Evolutionary conservation across 2,888 invertebrate genomes (phyloP), one percentile per base, ranked within the genome.

Genomic region (Chalcosyrphus nemorum): DNA sequence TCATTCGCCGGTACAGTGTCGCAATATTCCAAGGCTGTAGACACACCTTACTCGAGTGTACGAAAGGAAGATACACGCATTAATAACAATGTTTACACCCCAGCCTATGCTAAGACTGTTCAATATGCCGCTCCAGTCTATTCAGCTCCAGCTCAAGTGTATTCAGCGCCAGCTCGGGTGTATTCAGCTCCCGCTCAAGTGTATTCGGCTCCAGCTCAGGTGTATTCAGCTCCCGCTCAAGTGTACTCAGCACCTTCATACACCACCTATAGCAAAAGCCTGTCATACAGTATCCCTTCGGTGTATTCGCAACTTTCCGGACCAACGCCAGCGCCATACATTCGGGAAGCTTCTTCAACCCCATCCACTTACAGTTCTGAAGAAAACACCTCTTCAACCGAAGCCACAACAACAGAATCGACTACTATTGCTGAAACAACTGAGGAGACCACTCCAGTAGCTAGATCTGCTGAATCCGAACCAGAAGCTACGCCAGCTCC

Each of bases 21-120:
- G 43, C 92, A 92, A 87, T 92, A 92, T 90, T 92, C 92, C 88
- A 94, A 93, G 88, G 93, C 93, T 57, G 92, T 93, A 32, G 93
- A 93, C 87, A 92, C 93, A 84, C 93, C 93, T 74, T 93, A 92
- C 91, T 93, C 93, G 86, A 93, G 92, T 88, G 93, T 93, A 47
- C 92, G 93, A 88, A 93, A 93, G 91, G 92, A 91, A 89, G 93
- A 93, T 88, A 93, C 93, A 70, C 92, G 93, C 86, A 90, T 93
- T 90, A 93, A 92, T 90, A 93, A 93, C 88, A 93, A 93, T 87
- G 92, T 92, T 21, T 92, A 93, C 66, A 91, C 91, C 87, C 92
- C 92, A 87, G 91, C 92, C 21, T 89, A 92, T 84, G 89, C 90
- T 76, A 88, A 89, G 70, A 86, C 88, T 9, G 88, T 92, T 70